These are phyloP conservation scores for Channa argus DNA, from an alignment of 2,113 vertebrate genomes.

Conservation along the genomic window DNA sequence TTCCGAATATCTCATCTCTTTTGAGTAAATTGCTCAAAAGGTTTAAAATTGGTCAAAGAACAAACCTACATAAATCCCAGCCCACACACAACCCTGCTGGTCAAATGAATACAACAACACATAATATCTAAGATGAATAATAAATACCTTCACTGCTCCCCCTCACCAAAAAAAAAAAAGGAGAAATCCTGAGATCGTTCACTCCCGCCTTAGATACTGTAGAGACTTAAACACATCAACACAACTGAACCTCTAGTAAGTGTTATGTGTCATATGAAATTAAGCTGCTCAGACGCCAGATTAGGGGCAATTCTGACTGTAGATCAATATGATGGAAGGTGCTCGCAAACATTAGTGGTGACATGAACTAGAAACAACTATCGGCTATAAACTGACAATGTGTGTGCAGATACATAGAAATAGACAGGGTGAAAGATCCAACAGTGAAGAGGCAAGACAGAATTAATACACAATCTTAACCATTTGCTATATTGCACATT, in stretches of 20 bases:
- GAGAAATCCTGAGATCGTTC: background rate
- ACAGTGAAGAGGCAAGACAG: constrained; percentile 31
- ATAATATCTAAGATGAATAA: constrained; percentile 14
- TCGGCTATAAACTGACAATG: constrained; percentile 12
- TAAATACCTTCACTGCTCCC: background rate
- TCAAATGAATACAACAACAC: background rate
- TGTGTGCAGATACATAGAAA: constrained; percentile 17
- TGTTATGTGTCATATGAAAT: constrained; percentile 32
- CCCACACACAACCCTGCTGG: background rate
- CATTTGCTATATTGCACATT: constrained; percentile 64
- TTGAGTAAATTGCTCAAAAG: background rate
- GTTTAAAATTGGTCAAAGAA: background rate
- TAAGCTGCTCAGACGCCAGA: constrained; percentile 9
- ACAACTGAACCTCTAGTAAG: constrained; percentile 13
- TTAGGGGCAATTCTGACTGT: constrained; percentile 29
- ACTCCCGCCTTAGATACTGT: background rate
- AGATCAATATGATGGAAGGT: constrained; percentile 47
- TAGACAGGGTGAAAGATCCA: constrained; percentile 9
- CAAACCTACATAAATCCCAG: background rate
- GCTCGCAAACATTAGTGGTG: constrained; percentile 15
- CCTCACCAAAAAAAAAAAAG: no score
- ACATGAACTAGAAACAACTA: constrained; percentile 64
- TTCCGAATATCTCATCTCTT: background rate
- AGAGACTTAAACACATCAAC: constrained; percentile 15
- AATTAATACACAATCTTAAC: constrained; percentile 62